These are phyloP conservation scores for Apodemus speciosus DNA, from an alignment of 2,113 vertebrate genomes.

Conservation along the genomic window DNA sequence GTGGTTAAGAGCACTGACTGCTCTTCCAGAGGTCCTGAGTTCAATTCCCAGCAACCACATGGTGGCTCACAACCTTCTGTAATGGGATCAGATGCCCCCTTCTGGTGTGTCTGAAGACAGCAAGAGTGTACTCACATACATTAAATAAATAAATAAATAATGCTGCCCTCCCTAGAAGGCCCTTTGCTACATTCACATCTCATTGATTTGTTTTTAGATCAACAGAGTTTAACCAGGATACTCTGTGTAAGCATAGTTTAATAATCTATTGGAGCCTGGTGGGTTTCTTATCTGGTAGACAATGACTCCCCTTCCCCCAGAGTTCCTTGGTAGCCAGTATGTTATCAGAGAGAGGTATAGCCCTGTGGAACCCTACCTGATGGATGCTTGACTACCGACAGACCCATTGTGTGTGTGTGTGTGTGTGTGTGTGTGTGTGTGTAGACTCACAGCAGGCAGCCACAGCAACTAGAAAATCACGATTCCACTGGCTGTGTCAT, in stretches of 20 bases:
- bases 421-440: too few species aligned
- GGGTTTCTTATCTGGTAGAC: neutral
- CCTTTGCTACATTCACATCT: neutral
- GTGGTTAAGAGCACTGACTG: too few species aligned
- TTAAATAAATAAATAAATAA: too few species aligned
- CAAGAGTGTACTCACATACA: too few species aligned
- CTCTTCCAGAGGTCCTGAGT: too few species aligned
- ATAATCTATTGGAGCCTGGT: neutral
- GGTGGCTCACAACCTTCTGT: too few species aligned
- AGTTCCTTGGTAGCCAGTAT: too few species aligned
- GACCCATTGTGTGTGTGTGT: neutral
- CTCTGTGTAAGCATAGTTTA: neutral
- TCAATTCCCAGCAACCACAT: too few species aligned
- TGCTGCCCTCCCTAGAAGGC: neutral
- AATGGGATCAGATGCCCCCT: too few species aligned
- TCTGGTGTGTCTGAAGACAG: too few species aligned
- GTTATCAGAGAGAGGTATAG: neutral
- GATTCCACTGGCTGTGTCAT: neutral
- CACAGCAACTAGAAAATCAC: neutral
- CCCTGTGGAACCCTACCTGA: neutral
- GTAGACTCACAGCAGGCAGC: neutral
- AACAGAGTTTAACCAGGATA: neutral
- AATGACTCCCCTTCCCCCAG: neutral
- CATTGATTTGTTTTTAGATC: neutral
- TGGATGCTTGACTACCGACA: neutral